Conservation (phyloP, 2,888 invertebrate genomes). For the Cryptocephalus primarius region DNA sequence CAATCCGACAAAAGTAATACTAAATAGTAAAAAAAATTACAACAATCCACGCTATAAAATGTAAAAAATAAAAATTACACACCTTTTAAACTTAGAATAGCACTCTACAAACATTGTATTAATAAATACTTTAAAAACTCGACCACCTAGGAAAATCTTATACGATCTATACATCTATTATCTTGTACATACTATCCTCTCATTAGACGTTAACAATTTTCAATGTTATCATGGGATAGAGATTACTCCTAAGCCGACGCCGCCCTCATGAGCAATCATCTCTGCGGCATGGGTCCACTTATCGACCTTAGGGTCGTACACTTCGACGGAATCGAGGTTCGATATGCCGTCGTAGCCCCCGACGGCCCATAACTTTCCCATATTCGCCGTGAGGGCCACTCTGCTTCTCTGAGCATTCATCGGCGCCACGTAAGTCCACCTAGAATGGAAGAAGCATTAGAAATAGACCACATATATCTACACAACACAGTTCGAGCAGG, state of each 20-base stretch:
- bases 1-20: too few relatives aligned
- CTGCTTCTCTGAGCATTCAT: constrained; percentile 77
- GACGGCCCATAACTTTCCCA: constrained; percentile 74
- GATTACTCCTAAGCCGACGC: constrained; percentile 80
- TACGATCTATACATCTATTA: too few relatives aligned
- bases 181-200: too few relatives aligned
- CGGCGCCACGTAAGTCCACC: constrained; percentile 65
- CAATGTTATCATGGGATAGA: constrained; percentile 17
- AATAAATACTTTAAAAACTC: too few relatives aligned
- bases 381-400: constrained; percentile 71
- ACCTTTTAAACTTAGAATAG: too few relatives aligned
- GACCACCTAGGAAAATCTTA: too few relatives aligned
- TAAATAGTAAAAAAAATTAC: too few relatives aligned
- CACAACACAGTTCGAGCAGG: too few relatives aligned
- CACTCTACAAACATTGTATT: too few relatives aligned
- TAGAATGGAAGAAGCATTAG: constrained; percentile 17
- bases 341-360: constrained; percentile 71
- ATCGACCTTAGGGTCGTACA: constrained; percentile 64
- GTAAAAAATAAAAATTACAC: too few relatives aligned
- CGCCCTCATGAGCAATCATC: constrained; percentile 82
- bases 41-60: too few relatives aligned
- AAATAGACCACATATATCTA: too few relatives aligned
- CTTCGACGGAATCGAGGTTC: constrained; percentile 75
- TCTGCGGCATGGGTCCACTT: constrained; percentile 63
- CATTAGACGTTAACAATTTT: neutral